phyloP scores from a whole-genome alignment of 2,797 vertebrate genomes.

The Chaetodon trifasciatus region DNA sequence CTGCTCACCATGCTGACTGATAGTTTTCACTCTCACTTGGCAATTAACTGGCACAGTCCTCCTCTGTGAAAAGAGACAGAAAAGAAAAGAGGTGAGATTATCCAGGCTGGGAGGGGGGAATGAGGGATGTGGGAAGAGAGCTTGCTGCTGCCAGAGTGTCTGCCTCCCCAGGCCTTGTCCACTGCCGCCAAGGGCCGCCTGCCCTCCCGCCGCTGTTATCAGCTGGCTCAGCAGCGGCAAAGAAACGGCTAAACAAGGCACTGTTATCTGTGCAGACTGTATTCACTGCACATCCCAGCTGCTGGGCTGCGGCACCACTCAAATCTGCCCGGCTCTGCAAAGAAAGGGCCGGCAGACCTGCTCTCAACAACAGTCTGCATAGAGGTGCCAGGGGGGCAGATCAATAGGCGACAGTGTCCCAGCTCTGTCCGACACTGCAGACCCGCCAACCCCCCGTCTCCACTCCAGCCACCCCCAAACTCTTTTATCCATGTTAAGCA shows the following conservation, averaged over 20 bases:
- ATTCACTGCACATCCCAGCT: constrained; percentile 88
- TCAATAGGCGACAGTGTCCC: constrained; percentile 71
- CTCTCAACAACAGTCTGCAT: constrained; percentile 83
- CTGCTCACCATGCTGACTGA: constrained; percentile 62
- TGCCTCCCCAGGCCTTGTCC: constrained; percentile 90
- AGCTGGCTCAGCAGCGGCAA: constrained; percentile 89
- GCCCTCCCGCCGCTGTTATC: constrained; percentile 88
- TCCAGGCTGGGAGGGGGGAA: constrained; percentile 62
- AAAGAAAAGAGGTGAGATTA: constrained; percentile 83
- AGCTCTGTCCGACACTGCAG: constrained; percentile 55
- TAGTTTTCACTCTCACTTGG: constrained; percentile 77
- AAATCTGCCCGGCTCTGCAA: constrained; percentile 84
- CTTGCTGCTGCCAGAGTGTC: constrained; percentile 92
- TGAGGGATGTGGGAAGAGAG: constrained; percentile 78
- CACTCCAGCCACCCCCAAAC: constrained; percentile 14
- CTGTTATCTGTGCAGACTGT: constrained; percentile 91
- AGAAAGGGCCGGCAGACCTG: constrained; percentile 77
- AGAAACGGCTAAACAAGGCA: constrained; percentile 91
- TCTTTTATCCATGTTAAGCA: constrained; percentile 53
- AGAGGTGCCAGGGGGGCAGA: constrained; percentile 73
- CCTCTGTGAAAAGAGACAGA: constrained; percentile 86
- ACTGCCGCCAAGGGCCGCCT: constrained; percentile 86
- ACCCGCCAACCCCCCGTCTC: constrained; percentile 43
- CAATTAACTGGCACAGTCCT: constrained; percentile 80
- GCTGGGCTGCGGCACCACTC: constrained; percentile 90